Evolutionary conservation across 2,888 invertebrate genomes (phyloP).

Genomic region (Metacarcinus magister): DNA sequence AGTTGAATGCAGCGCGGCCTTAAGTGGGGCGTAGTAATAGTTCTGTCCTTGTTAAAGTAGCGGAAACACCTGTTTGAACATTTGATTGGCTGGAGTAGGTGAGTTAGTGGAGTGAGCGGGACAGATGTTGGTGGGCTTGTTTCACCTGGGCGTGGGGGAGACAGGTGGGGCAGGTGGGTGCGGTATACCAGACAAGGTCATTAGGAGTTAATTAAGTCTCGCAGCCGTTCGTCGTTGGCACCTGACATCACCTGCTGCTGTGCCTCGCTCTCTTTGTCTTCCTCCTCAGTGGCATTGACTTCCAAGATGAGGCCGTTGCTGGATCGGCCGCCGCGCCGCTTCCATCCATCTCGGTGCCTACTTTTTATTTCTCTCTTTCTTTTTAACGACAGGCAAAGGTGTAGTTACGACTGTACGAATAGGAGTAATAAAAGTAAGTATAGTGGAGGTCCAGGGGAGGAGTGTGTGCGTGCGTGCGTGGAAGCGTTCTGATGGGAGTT

Average conservation of each 20-base stretch:
- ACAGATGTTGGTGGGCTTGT: not conserved
- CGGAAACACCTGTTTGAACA: not conserved
- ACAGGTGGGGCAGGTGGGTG: not conserved
- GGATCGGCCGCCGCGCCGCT: not conserved
- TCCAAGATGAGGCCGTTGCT: no score
- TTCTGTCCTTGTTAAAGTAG: not conserved
- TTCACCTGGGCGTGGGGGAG: not conserved
- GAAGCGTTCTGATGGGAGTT: not conserved
- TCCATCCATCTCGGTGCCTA: not conserved
- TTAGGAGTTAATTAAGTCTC: conserved; percentile 26
- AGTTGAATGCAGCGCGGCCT: not conserved
- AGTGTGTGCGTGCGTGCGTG: not conserved
- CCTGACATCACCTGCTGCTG: conserved; percentile 1
- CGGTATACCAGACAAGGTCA: conserved; percentile 13
- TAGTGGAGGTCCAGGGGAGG: not conserved
- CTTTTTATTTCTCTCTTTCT: no score
- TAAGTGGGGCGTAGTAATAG: not conserved
- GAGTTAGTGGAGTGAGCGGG: not conserved
- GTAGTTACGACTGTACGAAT: not conserved
- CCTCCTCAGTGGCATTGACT: no score
- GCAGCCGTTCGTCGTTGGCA: not conserved
- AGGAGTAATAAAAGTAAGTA: not conserved
- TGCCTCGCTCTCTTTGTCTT: no score
- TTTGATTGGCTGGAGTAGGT: not conserved
- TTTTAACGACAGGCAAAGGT: not conserved